A percentile compares a stretch with the other conserved stretches of the same genome.
These are phyloP conservation scores for Ladona fulva DNA, from an alignment of 1,140 invertebrate species.

Conservation along the genomic window DNA sequence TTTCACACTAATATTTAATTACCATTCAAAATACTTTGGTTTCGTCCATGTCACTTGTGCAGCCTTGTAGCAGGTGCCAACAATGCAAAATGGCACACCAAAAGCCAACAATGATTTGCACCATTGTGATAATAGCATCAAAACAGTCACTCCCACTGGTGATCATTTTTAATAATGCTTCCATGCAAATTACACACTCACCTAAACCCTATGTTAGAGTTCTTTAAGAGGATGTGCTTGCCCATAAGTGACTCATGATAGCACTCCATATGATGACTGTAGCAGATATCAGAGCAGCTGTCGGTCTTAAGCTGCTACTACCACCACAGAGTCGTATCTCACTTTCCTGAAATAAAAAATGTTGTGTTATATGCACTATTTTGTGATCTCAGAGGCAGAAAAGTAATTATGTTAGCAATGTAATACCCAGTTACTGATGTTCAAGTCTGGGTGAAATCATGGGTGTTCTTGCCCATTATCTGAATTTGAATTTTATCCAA, in stretches of 20 bases:
- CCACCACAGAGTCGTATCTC: neutral
- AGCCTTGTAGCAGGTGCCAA: neutral
- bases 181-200: neutral
- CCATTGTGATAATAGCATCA: neutral
- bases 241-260: neutral
- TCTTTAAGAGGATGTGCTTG: neutral
- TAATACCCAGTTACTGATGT: too few relatives aligned
- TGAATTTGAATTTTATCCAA: too few relatives aligned
- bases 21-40: neutral
- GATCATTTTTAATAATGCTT: neutral
- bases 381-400: too few relatives aligned
- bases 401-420: too few relatives aligned
- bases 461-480: too few relatives aligned
- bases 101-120: constrained; percentile 6
- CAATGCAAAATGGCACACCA: neutral
- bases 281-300: neutral
- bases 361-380: too few relatives aligned
- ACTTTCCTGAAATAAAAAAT: neutral
- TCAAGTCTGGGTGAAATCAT: too few relatives aligned
- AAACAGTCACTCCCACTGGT: neutral
- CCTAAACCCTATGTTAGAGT: neutral
- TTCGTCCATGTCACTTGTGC: neutral
- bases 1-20: constrained; percentile 4
- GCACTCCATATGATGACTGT: neutral
- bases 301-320: neutral